These are phyloP conservation scores for Drosophila nebulosa DNA, from an alignment of 1,140 invertebrate genomes.

Conservation along the genomic window DNA sequence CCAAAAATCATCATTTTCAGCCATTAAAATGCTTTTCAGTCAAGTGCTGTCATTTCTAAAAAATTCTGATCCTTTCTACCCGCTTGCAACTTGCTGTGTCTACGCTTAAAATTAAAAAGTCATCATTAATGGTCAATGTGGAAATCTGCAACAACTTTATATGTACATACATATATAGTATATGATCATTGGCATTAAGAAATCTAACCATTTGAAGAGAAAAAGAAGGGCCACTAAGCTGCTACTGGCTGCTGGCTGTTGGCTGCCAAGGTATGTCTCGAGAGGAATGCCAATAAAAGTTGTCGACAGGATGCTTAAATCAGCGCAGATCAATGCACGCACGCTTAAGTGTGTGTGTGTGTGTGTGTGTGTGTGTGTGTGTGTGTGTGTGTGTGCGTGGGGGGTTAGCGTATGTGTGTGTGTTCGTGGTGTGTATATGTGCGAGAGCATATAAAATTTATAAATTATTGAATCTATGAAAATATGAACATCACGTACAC, in stretches of 20 bases:
- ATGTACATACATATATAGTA: too few relatives aligned
- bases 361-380: neutral
- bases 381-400: slow-evolving; percentile 4
- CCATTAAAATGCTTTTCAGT: too few relatives aligned
- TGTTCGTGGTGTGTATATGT: slow-evolving; percentile 15
- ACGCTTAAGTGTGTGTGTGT: slow-evolving; percentile 27
- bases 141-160: neutral
- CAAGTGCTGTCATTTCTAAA: too few relatives aligned
- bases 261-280: neutral
- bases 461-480: slow-evolving; percentile 79
- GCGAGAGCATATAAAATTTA: slow-evolving; percentile 63
- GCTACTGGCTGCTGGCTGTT: neutral
- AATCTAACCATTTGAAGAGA: neutral
- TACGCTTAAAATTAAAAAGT: too few relatives aligned
- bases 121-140: too few relatives aligned
- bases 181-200: neutral
- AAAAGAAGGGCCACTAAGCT: neutral
- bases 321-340: slow-evolving; percentile 58
- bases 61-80: too few relatives aligned
- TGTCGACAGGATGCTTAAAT: slow-evolving; percentile 55
- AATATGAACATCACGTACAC: slow-evolving; percentile 78
- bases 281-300: slow-evolving; percentile 67
- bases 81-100: too few relatives aligned
- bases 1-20: too few relatives aligned
- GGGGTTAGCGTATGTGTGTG: neutral